phyloP scores from a whole-genome alignment of 2,888 invertebrate species.

The Phrixothrix hirtus region DNA sequence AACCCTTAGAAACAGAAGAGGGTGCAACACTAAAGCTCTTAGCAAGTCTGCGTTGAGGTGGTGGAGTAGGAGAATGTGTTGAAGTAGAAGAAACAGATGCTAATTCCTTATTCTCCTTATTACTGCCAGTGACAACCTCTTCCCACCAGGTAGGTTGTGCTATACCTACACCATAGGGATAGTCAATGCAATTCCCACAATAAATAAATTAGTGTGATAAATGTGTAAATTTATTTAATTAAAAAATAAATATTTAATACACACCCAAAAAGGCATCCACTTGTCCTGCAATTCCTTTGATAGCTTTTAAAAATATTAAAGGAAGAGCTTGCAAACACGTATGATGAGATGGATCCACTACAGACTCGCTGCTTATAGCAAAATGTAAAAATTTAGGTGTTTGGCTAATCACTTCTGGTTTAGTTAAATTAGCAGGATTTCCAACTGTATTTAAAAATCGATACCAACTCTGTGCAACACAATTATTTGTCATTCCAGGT shows the following conservation, averaged over 20 bases:
- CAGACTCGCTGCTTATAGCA: slow-evolving; percentile 74
- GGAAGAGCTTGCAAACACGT: slow-evolving; percentile 83
- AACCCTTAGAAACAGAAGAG: slow-evolving; percentile 67
- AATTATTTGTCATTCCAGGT: slow-evolving; percentile 82
- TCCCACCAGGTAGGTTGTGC: slow-evolving; percentile 59
- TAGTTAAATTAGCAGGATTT: slow-evolving; percentile 90
- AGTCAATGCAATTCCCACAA: slow-evolving; percentile 25
- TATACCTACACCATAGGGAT: slow-evolving; percentile 53
- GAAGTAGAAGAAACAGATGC: slow-evolving; percentile 47
- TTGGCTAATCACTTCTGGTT: slow-evolving; percentile 75
- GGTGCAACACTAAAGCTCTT: slow-evolving; percentile 91
- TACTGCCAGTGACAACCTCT: slow-evolving; percentile 52
- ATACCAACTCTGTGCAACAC: slow-evolving; percentile 95
- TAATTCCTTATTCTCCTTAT: slow-evolving; percentile 54
- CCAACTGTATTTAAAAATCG: slow-evolving; percentile 91
- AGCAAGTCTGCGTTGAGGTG: slow-evolving; percentile 84
- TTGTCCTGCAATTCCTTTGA: slow-evolving; percentile 89
- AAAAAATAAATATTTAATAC: slow-evolving; percentile 8
- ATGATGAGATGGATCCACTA: slow-evolving; percentile 88
- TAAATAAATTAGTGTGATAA: slow-evolving; percentile 25
- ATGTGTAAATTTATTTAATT: background rate
- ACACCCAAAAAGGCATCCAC: slow-evolving; percentile 94
- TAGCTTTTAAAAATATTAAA: slow-evolving; percentile 88
- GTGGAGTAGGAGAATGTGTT: slow-evolving; percentile 77
- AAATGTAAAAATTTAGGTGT: slow-evolving; percentile 79